Percentiles rank a stretch among this genome's conserved stretches.
Conservation (phyloP, 2,797 vertebrate genomes). For the Micromesistius poutassou region DNA sequence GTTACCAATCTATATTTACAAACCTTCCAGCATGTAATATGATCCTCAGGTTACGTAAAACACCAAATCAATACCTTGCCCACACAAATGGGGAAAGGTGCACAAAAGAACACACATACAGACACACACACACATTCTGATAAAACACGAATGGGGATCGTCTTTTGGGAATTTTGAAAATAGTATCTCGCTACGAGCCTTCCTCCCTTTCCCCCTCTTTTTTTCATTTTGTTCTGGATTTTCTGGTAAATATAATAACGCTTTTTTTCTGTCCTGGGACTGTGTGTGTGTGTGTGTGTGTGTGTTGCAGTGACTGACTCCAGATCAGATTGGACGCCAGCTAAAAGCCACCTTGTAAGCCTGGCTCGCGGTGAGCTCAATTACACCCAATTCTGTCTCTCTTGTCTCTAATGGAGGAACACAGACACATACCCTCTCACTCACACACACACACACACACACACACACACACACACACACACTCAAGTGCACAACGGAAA, state of each 20-base stretch:
- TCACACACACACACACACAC: too few relatives aligned
- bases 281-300: too few relatives aligned
- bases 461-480: too few relatives aligned
- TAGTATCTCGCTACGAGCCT: background rate
- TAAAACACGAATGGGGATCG: conserved; percentile 2
- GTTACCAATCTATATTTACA: conserved; percentile 39
- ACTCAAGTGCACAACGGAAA: too few relatives aligned
- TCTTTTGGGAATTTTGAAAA: conserved; percentile 1
- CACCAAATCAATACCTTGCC: conserved; percentile 21
- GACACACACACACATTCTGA: conserved; percentile 13
- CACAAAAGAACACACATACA: conserved; percentile 12
- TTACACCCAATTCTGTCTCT: background rate
- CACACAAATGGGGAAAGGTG: background rate
- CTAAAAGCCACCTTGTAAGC: background rate
- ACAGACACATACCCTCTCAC: too few relatives aligned
- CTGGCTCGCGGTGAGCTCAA: background rate
- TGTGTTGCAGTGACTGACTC: background rate
- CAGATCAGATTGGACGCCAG: background rate
- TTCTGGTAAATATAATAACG: too few relatives aligned
- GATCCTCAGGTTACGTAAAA: conserved; percentile 38
- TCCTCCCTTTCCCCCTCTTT: too few relatives aligned
- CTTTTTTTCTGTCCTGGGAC: too few relatives aligned
- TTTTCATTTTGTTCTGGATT: too few relatives aligned
- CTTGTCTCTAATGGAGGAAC: too few relatives aligned
- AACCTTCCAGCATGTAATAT: conserved; percentile 26